Conservation (phyloP, 2,113 vertebrate species). For the Blennius ocellaris region DNA sequence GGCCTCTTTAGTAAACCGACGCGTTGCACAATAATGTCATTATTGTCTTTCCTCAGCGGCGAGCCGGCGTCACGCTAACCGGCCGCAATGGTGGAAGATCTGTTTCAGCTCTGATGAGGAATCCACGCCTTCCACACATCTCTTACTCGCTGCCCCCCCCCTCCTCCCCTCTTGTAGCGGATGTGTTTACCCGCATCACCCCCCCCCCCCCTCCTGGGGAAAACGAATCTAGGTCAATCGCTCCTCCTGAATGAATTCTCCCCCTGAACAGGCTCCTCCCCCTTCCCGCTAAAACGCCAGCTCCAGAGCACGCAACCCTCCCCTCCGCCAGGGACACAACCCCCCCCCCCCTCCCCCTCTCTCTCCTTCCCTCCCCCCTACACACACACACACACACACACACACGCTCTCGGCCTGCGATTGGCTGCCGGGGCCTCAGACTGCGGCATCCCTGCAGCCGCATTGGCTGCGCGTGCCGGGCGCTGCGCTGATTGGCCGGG, state of each 20-base stretch:
- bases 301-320: slow-evolving; percentile 76
- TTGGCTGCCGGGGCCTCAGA: slow-evolving; percentile 72
- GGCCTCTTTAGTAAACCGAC: not conserved
- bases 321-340: slow-evolving; percentile 79
- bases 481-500: slow-evolving; percentile 73
- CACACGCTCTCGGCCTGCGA: too few species aligned
- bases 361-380: too few species aligned
- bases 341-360: slow-evolving; percentile 76
- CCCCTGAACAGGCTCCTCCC: slow-evolving; percentile 76
- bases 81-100: slow-evolving; percentile 43
- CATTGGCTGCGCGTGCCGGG: slow-evolving; percentile 63
- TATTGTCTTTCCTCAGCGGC: slow-evolving; percentile 8
- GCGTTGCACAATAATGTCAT: not conserved
- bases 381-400: too few species aligned
- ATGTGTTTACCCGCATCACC: slow-evolving; percentile 80
- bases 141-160: slow-evolving; percentile 42
- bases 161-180: slow-evolving; percentile 67
- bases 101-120: slow-evolving; percentile 62
- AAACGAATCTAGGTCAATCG: slow-evolving; percentile 85
- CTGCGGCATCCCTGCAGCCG: slow-evolving; percentile 54
- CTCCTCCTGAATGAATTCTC: slow-evolving; percentile 87
- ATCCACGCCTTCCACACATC: slow-evolving; percentile 56
- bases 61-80: slow-evolving; percentile 35
- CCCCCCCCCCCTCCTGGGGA: slow-evolving; percentile 72
- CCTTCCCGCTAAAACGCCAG: slow-evolving; percentile 63